phyloP scores from a whole-genome alignment of 2,888 invertebrate species.

The Bedellia somnulentella region DNA sequence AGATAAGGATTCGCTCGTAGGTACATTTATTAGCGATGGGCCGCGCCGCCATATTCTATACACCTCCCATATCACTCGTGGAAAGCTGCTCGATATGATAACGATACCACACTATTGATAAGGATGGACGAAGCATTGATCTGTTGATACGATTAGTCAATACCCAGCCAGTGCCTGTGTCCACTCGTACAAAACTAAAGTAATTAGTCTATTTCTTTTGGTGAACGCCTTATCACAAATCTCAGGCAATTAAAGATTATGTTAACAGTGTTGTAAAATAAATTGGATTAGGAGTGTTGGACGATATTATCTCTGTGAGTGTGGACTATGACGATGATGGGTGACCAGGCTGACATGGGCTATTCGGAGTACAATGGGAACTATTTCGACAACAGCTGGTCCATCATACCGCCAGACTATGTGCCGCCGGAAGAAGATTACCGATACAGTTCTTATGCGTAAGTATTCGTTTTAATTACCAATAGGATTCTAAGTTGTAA shows the following conservation, averaged over 20 bases:
- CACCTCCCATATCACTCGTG: conserved; percentile 49
- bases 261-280: too few relatives aligned
- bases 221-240: conserved; percentile 14
- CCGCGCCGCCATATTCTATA: conserved; percentile 31
- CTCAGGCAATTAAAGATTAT: conserved; percentile 19
- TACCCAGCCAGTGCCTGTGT: conserved; percentile 18
- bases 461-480: conserved; percentile 42
- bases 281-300: too few relatives aligned
- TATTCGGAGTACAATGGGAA: conserved; percentile 53
- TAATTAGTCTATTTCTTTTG: conserved; percentile 13
- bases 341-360: conserved; percentile 50
- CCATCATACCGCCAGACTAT: conserved; percentile 72
- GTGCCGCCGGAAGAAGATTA: conserved; percentile 65
- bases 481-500: too few relatives aligned
- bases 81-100: conserved; percentile 60
- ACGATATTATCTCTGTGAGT: too few relatives aligned
- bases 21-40: conserved; percentile 24
- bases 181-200: conserved; percentile 12
- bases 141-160: conserved; percentile 41
- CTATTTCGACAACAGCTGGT: conserved; percentile 70
- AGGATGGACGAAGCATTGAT: conserved; percentile 47
- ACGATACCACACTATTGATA: conserved; percentile 56
- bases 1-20: conserved; percentile 33
- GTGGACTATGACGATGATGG: conserved; percentile 60
- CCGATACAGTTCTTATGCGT: conserved; percentile 63